Conservation (phyloP, 2,113 vertebrate species). For the Delphinus delphis region DNA sequence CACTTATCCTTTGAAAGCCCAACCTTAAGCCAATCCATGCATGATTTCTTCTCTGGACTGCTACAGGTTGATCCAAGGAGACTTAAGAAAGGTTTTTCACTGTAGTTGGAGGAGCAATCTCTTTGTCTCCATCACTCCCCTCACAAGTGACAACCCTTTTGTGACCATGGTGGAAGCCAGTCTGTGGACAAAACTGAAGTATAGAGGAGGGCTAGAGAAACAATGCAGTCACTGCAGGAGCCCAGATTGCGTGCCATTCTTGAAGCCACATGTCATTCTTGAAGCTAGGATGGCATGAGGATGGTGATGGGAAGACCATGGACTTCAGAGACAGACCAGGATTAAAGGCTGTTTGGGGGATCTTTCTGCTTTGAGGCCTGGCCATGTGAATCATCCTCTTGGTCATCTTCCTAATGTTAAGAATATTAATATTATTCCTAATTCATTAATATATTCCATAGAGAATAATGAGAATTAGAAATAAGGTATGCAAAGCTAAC, state of each 20-base stretch:
- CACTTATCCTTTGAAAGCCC: neutral
- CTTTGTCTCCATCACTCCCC: neutral
- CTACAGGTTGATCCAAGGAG: neutral
- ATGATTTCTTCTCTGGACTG: neutral
- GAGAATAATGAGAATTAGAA: neutral
- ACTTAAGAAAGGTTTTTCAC: neutral
- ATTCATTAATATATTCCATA: neutral
- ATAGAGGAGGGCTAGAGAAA: too few species aligned
- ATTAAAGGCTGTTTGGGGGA: neutral
- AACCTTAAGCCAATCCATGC: neutral
- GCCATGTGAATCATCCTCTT: neutral
- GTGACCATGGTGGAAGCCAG: neutral
- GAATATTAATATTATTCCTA: neutral
- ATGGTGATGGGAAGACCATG: neutral
- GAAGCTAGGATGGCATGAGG: fast-evolving
- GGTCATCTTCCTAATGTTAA: neutral
- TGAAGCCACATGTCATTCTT: neutral
- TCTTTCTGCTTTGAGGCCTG: neutral
- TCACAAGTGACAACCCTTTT: neutral
- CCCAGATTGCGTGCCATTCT: neutral
- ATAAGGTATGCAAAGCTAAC: neutral
- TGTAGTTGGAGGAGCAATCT: neutral
- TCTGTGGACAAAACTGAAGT: neutral
- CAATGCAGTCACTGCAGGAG: too few species aligned
- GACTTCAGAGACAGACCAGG: neutral